Percentiles rank a stretch among this genome's conserved stretches.
These are phyloP conservation scores for Hymenopus coronatus DNA, from an alignment of 2,888 invertebrate genomes.

Conservation along the genomic window DNA sequence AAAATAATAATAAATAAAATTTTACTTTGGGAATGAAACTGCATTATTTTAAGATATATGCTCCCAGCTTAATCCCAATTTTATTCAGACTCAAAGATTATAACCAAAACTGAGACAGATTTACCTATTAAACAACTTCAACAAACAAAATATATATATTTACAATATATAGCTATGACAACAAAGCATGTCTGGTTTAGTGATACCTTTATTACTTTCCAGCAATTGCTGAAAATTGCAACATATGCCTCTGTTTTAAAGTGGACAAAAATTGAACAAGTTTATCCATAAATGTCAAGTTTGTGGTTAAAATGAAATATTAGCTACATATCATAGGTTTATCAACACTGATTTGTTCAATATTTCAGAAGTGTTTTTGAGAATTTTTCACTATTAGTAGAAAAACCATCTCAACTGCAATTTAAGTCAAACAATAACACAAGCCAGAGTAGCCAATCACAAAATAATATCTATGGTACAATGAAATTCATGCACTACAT, in stretches of 20 bases:
- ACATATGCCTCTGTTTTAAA: not conserved
- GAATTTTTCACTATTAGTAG: not conserved
- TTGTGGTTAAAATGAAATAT: not conserved
- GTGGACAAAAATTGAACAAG: not conserved
- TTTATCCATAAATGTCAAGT: not conserved
- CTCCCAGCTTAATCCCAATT: not conserved
- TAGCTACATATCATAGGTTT: not conserved
- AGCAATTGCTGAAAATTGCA: not conserved
- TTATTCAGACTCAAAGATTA: not conserved
- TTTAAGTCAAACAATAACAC: not conserved
- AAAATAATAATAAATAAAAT: not conserved
- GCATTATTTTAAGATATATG: not conserved
- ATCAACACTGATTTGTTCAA: not conserved
- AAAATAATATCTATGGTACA: not conserved
- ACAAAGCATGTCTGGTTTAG: not conserved
- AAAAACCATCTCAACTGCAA: not conserved
- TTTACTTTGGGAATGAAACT: not conserved
- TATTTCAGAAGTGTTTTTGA: not conserved
- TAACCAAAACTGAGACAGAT: not conserved
- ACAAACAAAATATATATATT: not conserved
- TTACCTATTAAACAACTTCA: not conserved
- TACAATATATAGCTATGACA: not conserved
- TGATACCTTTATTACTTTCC: not conserved
- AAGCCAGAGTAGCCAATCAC: not conserved
- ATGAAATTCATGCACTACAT: not conserved